A percentile compares a stretch with the other conserved stretches of the same genome.
phyloP scores from a whole-genome alignment of 2,113 vertebrate species.

The Fregata magnificens region DNA sequence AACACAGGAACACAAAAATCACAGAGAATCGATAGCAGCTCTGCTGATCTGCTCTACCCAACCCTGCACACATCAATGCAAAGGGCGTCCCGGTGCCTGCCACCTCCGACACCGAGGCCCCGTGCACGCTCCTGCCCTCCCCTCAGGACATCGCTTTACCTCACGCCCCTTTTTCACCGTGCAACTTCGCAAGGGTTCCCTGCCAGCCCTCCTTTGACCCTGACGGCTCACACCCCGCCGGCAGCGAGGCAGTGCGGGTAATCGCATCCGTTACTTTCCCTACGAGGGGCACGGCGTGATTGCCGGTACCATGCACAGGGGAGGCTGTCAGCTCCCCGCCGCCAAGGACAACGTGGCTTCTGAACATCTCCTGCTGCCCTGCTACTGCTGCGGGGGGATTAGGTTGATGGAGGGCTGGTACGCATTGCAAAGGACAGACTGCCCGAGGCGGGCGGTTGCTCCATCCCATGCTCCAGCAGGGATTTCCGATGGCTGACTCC shows the following conservation, averaged over 20 bases:
- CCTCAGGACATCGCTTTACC: neutral
- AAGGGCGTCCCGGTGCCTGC: neutral
- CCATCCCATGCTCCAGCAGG: neutral
- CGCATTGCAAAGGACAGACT: too few species aligned
- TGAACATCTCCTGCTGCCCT: neutral
- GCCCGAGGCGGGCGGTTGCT: neutral
- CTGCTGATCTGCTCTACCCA: neutral
- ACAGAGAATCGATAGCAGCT: accelerated
- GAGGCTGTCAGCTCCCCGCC: too few species aligned
- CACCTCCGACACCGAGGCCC: too few species aligned
- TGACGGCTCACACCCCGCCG: accelerated
- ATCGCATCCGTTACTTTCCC: too few species aligned
- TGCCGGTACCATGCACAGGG: accelerated
- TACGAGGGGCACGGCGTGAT: too few species aligned
- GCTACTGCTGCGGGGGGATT: neutral
- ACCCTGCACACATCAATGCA: neutral
- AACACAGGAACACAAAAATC: neutral
- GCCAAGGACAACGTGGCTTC: too few species aligned
- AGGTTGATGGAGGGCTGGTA: accelerated
- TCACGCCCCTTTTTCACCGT: neutral
- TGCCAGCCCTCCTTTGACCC: too few species aligned
- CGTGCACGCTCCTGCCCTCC: neutral
- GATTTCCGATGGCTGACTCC: neutral
- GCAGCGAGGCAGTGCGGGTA: too few species aligned
- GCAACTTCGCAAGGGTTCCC: neutral